These are phyloP conservation scores for Malacoraja senta DNA, from an alignment of 2,797 vertebrate genomes.

Conservation along the genomic window DNA sequence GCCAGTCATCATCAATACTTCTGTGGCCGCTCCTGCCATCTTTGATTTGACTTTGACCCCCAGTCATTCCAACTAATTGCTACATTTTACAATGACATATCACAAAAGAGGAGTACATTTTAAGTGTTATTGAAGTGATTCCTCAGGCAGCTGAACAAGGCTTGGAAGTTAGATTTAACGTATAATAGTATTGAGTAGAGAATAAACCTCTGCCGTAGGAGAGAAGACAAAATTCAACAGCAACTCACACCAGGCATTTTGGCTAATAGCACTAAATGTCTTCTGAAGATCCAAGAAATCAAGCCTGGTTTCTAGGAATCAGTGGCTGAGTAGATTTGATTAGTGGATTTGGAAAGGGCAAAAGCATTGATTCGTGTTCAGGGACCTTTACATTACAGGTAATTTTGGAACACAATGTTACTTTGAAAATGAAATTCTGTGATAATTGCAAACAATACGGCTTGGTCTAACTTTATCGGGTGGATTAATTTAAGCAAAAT, in stretches of 20 bases:
- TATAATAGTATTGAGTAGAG: not conserved
- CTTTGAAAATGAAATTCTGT: slow-evolving; percentile 18
- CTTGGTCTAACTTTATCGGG: not conserved
- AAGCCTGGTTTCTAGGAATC: not conserved
- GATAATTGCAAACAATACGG: slow-evolving; percentile 3
- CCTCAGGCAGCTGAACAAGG: not conserved
- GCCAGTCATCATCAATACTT: not conserved
- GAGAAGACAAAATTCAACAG: not conserved
- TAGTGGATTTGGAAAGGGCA: not conserved
- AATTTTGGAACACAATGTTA: not conserved
- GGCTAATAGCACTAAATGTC: not conserved
- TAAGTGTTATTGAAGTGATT: not conserved
- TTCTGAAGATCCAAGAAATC: slow-evolving; percentile 18
- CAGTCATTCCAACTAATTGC: not conserved
- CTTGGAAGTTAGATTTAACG: not conserved
- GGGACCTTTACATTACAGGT: not conserved
- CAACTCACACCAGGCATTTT: not conserved
- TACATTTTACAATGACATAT: not conserved
- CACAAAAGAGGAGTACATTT: not conserved
- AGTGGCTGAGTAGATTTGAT: not conserved
- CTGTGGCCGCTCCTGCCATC: not conserved
- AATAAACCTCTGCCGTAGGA: not conserved
- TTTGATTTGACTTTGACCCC: not conserved
- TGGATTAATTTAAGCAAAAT: slow-evolving; percentile 2
- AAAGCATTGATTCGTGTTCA: not conserved